Conservation (phyloP, 1,140 invertebrate genomes). For the Procambarus clarkii region DNA sequence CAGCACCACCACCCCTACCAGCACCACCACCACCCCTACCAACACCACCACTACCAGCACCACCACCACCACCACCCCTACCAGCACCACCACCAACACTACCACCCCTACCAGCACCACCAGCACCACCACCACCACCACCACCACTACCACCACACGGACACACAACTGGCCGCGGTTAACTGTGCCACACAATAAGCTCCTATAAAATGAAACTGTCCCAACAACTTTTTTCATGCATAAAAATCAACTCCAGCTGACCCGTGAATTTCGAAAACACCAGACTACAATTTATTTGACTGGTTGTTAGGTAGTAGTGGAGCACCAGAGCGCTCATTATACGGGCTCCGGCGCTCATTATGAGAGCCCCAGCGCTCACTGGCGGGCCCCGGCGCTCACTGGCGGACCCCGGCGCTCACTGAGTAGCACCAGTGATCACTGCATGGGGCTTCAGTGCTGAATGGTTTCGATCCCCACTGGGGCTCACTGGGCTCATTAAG, state of each 20-base stretch:
- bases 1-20: neutral
- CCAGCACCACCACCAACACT: neutral
- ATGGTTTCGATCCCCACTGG: no score
- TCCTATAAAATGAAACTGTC: neutral
- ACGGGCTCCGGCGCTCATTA: no score
- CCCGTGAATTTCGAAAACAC: neutral
- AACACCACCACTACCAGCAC: neutral
- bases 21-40: neutral
- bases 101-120: neutral
- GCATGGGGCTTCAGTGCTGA: no score
- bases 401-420: neutral
- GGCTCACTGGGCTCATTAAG: no score
- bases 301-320: neutral
- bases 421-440: no score
- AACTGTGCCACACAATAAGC: neutral
- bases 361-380: no score
- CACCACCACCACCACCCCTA: neutral
- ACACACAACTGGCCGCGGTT: neutral
- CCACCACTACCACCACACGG: no score
- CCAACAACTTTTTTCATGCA: neutral
- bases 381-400: no score
- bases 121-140: neutral
- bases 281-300: neutral
- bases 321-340: neutral
- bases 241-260: neutral